Percentiles rank a stretch among this genome's conserved stretches.
phyloP scores from a whole-genome alignment of 2,888 invertebrate genomes.

The Kuschelorhynchus macadamiae region DNA sequence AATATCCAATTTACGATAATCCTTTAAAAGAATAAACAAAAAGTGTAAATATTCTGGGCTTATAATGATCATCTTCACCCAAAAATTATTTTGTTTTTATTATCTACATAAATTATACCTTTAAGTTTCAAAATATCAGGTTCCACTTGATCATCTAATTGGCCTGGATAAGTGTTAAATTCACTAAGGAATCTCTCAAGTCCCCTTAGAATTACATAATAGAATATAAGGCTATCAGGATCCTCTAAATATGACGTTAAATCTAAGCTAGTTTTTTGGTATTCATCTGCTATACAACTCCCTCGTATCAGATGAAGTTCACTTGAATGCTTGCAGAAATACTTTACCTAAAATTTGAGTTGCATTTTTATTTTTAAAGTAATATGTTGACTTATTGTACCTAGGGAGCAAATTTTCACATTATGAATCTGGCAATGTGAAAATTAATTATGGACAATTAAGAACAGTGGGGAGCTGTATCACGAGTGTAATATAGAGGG shows the following conservation, averaged over 20 bases:
- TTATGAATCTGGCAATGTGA: not conserved
- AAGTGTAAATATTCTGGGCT: too few relatives aligned
- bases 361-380: too few relatives aligned
- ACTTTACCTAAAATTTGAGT: conserved; percentile 74
- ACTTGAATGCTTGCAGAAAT: conserved; percentile 91
- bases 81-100: too few relatives aligned
- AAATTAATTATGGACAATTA: too few relatives aligned
- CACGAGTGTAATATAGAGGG: too few relatives aligned
- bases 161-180: conserved; percentile 92
- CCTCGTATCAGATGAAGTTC: conserved; percentile 86
- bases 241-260: conserved; percentile 74
- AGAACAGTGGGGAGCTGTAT: too few relatives aligned
- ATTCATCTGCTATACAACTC: conserved; percentile 85
- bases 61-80: too few relatives aligned
- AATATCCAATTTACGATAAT: too few relatives aligned
- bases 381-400: too few relatives aligned
- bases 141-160: conserved; percentile 87
- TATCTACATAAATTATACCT: too few relatives aligned
- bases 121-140: conserved; percentile 92
- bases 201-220: conserved; percentile 92
- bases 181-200: conserved; percentile 91
- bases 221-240: conserved; percentile 88
- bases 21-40: too few relatives aligned
- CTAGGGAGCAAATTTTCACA: too few relatives aligned
- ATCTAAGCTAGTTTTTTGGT: conserved; percentile 71